Evolutionary conservation across 1,140 invertebrate genomes (phyloP).

Genomic region (Metopolophium dirhodum): DNA sequence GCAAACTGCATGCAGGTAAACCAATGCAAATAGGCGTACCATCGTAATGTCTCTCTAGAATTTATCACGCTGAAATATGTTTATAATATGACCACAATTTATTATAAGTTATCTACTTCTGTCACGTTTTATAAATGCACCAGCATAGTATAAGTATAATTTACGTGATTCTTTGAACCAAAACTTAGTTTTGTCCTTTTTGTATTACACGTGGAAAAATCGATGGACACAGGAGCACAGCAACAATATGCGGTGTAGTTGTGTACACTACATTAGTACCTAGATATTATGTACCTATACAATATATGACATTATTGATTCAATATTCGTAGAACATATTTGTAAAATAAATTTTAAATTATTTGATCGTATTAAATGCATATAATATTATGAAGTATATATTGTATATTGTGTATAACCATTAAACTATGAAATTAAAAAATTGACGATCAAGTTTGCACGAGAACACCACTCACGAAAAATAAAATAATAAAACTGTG

Average conservation of each 20-base stretch:
- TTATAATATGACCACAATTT: not conserved
- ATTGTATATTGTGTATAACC: no score
- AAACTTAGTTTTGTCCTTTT: conserved; percentile 25
- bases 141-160: not conserved
- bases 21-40: not conserved
- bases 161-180: not conserved
- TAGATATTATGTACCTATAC: no score
- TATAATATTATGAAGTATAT: no score
- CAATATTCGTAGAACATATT: not conserved
- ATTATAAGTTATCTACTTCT: not conserved
- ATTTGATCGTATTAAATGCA: no score
- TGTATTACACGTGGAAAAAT: not conserved
- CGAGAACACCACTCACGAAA: no score
- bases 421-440: no score
- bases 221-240: not conserved
- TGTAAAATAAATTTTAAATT: not conserved
- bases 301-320: not conserved
- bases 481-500: no score
- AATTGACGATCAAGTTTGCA: no score
- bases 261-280: no score
- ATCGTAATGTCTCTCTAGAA: not conserved
- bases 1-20: not conserved
- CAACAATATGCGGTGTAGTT: not conserved
- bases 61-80: not conserved
- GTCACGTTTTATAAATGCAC: not conserved